Evolutionary conservation across 2,797 vertebrate species (phyloP).

Genomic region (Rhinogobio ventralis): DNA sequence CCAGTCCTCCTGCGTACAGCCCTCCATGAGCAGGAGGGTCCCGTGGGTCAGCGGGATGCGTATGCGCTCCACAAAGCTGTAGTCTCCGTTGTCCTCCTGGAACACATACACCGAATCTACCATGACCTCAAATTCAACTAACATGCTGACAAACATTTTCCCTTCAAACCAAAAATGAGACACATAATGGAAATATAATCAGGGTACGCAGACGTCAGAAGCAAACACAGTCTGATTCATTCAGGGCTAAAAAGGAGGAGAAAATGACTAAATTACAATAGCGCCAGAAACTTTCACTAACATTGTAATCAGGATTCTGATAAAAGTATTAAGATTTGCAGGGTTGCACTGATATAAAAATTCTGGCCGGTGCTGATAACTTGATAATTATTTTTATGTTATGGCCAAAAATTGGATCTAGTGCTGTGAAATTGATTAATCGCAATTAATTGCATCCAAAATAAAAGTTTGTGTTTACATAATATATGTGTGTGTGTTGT

Average conservation of each 20-base stretch:
- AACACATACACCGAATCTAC: constrained; percentile 16
- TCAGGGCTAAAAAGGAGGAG: neutral
- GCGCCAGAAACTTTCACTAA: neutral
- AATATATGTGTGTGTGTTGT: no score
- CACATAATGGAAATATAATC: neutral
- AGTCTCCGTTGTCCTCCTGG: constrained; percentile 90
- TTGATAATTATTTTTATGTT: neutral
- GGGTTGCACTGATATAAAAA: neutral
- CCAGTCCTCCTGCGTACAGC: constrained; percentile 93
- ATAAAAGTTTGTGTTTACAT: no score
- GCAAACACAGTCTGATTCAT: neutral
- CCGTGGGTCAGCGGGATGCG: constrained; percentile 88
- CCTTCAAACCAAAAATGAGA: neutral
- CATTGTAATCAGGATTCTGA: neutral
- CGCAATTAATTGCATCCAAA: no score
- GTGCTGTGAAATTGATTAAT: no score
- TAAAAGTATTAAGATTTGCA: neutral
- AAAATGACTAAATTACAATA: neutral
- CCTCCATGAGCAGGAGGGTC: constrained; percentile 92
- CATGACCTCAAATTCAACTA: neutral
- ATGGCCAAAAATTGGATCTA: neutral
- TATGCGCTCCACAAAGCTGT: constrained; percentile 84
- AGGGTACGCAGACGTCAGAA: neutral
- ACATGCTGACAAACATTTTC: neutral
- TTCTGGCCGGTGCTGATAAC: neutral